These are phyloP conservation scores for Gryllus longicercus DNA, from an alignment of 2,888 invertebrate genomes.

Conservation along the genomic window DNA sequence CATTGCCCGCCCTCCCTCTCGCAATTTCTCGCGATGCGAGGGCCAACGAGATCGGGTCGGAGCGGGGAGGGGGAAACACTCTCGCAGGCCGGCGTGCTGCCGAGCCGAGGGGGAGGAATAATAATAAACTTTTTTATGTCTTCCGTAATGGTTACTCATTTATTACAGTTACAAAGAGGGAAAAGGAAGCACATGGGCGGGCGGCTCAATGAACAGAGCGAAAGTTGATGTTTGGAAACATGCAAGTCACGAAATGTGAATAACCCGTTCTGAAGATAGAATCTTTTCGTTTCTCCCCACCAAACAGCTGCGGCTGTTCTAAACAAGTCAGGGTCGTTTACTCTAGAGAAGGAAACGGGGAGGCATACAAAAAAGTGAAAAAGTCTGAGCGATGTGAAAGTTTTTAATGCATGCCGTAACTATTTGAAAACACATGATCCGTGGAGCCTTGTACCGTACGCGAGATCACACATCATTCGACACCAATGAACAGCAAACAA, in stretches of 20 bases:
- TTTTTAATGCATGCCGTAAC: too few species aligned
- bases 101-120: not conserved
- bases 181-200: not conserved
- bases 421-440: too few species aligned
- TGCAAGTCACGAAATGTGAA: slow-evolving; percentile 12
- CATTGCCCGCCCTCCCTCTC: not conserved
- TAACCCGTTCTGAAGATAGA: not conserved
- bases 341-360: too few species aligned
- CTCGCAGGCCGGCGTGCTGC: too few species aligned
- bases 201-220: not conserved
- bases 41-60: not conserved
- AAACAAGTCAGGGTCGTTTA: too few species aligned
- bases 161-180: not conserved
- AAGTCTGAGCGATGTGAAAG: too few species aligned
- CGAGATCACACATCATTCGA: too few species aligned
- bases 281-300: not conserved
- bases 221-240: slow-evolving; percentile 2
- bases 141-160: not conserved
- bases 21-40: not conserved
- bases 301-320: too few species aligned
- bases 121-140: slow-evolving; percentile 3
- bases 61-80: not conserved
- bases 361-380: too few species aligned
- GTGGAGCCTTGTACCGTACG: too few species aligned
- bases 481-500: too few species aligned